Evolutionary conservation across 2,797 vertebrate genomes (phyloP).

Genomic region (Acridotheres tristis): DNA sequence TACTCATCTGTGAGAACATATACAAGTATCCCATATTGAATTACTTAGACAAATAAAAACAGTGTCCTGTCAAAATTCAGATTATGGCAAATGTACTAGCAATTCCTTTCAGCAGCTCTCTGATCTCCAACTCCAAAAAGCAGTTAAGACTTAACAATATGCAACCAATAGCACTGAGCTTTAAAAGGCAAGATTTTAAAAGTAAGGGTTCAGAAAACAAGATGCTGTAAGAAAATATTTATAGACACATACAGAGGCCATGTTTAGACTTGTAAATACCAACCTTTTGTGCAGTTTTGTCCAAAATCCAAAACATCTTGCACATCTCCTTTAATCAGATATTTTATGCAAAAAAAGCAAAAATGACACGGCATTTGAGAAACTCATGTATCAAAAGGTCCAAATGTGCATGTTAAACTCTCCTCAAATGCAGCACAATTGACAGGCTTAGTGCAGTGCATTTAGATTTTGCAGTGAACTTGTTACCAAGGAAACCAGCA

Average conservation of each 20-base stretch:
- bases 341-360: neutral
- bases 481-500: constrained; percentile 66
- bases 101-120: neutral
- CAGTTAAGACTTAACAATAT: neutral
- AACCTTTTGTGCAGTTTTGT: constrained; percentile 29
- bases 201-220: neutral
- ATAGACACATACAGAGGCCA: neutral
- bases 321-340: neutral
- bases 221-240: neutral
- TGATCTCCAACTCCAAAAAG: neutral
- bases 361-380: neutral
- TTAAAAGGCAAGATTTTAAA: neutral
- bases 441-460: neutral
- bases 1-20: neutral
- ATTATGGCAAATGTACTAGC: neutral
- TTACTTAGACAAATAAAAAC: constrained; percentile 8
- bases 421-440: constrained; percentile 8
- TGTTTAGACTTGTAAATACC: neutral
- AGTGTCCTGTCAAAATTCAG: neutral
- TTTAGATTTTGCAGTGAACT: constrained; percentile 9
- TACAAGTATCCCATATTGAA: neutral
- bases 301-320: neutral
- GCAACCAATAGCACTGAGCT: neutral
- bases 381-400: neutral
- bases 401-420: neutral